Base-by-base conservation (phyloP, 2,113 vertebrate species). In the Lota lota region DNA sequence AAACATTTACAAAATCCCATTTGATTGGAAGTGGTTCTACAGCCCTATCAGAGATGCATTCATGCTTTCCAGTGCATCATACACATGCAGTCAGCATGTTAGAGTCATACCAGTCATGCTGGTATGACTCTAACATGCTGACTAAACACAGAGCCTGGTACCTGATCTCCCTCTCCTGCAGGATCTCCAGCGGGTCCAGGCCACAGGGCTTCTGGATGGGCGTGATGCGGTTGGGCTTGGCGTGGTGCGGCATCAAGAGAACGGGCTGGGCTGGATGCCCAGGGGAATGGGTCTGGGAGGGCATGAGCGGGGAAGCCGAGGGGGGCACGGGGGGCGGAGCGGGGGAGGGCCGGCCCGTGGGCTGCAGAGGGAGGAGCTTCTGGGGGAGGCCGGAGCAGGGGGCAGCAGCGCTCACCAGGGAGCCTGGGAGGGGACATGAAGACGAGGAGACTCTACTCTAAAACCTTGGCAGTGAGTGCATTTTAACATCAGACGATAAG, bases 131-230 rank as follows among this genome's bases (percentile, higher is more conserved):
- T 47, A 47, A 12, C 40, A 1, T 33, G 28, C 28, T 33, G 7
- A 7, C 28, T 33, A 33, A 7, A 33, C 12, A 2, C 40, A 19
- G 4, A 0, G 12, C 82, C 66, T 58, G 15, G 66, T 79, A 99
- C 97, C 97, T 94, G 90, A 95, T 97, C 74, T 99, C 97, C 0
- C 97, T 85, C 80, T 99, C 97, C 90, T 99, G 97, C 70, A 99
- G 91, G 75, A 99, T 95, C 81, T 99, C 96, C 28, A 97, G 94
- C 0, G 96, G 96, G 78, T 99, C 97, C 3, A 98, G 92, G 24
- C 96, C 97, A 0, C 95, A 87, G 0, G 96, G 97, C 64, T 99
- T 99, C 90, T 98, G 97, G 67, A 99, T 94, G 47, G 97, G 96
- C 0, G 97, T 99, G 75, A 98, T 94, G 2, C 97, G 94, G 81